A percentile compares a stretch with the other conserved stretches of the same genome.
Conservation (phyloP, 2,797 vertebrate species). For the Miichthys miiuy region DNA sequence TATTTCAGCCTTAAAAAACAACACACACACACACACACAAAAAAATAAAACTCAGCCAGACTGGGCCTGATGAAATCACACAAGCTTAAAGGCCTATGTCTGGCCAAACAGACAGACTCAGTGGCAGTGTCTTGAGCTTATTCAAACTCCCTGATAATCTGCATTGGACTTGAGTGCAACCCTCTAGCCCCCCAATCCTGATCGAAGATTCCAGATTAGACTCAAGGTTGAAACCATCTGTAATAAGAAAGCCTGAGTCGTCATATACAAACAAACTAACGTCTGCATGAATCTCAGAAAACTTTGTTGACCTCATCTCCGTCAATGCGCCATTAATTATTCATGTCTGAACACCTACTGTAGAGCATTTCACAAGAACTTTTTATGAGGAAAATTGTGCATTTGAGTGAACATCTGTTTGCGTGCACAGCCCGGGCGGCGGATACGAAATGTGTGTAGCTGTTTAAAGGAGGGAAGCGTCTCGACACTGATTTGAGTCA, state of each 20-base stretch:
- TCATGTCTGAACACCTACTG: slow-evolving; percentile 56
- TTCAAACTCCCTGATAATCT: slow-evolving; percentile 38
- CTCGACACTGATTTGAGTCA: slow-evolving; percentile 46
- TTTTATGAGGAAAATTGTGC: slow-evolving; percentile 48
- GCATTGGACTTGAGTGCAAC: background rate
- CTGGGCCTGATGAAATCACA: slow-evolving; percentile 26
- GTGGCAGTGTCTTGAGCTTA: slow-evolving; percentile 7
- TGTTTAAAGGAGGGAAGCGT: slow-evolving; percentile 6
- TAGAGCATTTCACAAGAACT: slow-evolving; percentile 31
- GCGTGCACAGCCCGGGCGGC: background rate
- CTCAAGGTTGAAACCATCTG: slow-evolving; percentile 12
- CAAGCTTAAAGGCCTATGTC: slow-evolving; percentile 22
- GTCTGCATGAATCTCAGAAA: slow-evolving; percentile 41
- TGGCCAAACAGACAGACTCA: background rate
- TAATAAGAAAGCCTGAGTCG: background rate
- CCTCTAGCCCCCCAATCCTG: background rate
- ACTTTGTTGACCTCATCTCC: slow-evolving; percentile 39
- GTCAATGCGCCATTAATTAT: slow-evolving; percentile 63
- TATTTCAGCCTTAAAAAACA: background rate
- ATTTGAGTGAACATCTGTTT: slow-evolving; percentile 58
- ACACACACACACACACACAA: too few relatives aligned
- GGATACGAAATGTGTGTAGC: background rate
- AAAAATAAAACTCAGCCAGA: background rate
- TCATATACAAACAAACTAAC: slow-evolving; percentile 42
- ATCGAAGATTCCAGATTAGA: slow-evolving; percentile 20